These are phyloP conservation scores for Prosapia bicincta DNA, from an alignment of 2,888 invertebrate species.

Conservation along the genomic window DNA sequence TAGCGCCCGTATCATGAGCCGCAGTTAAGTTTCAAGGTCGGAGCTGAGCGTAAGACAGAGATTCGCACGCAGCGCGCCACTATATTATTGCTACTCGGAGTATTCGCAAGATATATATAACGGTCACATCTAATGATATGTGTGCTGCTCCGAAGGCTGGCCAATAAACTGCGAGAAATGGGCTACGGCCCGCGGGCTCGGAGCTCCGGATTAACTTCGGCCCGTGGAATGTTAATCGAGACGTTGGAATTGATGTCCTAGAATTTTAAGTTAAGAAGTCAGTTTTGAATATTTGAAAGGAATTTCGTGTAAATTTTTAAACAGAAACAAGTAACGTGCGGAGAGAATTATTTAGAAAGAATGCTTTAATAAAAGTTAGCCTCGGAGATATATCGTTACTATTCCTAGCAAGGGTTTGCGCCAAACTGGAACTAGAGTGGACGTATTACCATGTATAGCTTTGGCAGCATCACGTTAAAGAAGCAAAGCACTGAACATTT, in stretches of 20 bases:
- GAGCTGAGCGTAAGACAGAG: neutral
- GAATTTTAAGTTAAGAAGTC: neutral
- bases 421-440: too few species aligned
- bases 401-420: too few species aligned
- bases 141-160: neutral
- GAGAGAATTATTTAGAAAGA: too few species aligned
- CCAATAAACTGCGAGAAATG: neutral
- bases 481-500: too few species aligned
- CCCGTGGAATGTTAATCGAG: neutral
- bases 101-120: neutral
- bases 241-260: neutral
- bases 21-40: neutral
- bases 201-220: neutral
- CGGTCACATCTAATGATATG: neutral
- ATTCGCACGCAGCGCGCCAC: neutral
- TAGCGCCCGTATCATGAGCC: conserved; percentile 8
- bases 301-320: neutral
- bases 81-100: too few species aligned
- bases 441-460: too few species aligned
- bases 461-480: too few species aligned
- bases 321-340: too few species aligned
- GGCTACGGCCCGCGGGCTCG: neutral
- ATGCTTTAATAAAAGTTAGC: too few species aligned
- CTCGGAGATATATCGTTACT: too few species aligned
- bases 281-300: neutral